A percentile compares a stretch with the other conserved stretches of the same genome.
Evolutionary conservation across 2,888 invertebrate species (phyloP).

Genomic region (Nymphalis urticae): DNA sequence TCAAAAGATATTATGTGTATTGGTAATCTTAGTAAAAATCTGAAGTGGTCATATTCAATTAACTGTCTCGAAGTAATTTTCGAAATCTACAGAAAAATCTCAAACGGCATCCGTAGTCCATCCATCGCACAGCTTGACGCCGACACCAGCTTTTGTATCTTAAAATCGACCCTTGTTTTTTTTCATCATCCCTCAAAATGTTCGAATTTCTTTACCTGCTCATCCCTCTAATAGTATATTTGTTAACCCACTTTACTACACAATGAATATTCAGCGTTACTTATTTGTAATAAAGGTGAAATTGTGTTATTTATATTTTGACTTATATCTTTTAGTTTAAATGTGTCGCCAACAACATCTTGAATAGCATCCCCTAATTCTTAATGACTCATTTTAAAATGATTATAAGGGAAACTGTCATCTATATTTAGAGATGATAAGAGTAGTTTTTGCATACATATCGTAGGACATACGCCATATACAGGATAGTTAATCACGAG

Average conservation of each 20-base stretch:
- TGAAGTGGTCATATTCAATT: constrained; percentile 73
- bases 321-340: constrained; percentile 48
- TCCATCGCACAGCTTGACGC: constrained; percentile 77
- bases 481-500: constrained; percentile 40
- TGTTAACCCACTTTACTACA: constrained; percentile 37
- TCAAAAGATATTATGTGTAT: constrained; percentile 27
- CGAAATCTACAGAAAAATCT: constrained; percentile 71
- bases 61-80: constrained; percentile 66
- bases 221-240: constrained; percentile 43
- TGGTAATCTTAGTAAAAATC: constrained; percentile 50
- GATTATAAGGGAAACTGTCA: constrained; percentile 53
- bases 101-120: constrained; percentile 76
- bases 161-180: constrained; percentile 76
- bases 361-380: constrained; percentile 73
- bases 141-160: constrained; percentile 76
- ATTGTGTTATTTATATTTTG: constrained; percentile 36
- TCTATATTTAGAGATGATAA: constrained; percentile 44
- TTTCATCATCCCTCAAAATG: constrained; percentile 77
- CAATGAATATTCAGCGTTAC: constrained; percentile 47
- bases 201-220: constrained; percentile 80
- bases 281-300: constrained; percentile 23
- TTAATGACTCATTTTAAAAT: constrained; percentile 66
- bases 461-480: constrained; percentile 51
- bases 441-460: constrained; percentile 47
- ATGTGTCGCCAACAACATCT: constrained; percentile 67